Evolutionary conservation across 1,140 invertebrate genomes (phyloP).

Genomic region (Ips nitidus): DNA sequence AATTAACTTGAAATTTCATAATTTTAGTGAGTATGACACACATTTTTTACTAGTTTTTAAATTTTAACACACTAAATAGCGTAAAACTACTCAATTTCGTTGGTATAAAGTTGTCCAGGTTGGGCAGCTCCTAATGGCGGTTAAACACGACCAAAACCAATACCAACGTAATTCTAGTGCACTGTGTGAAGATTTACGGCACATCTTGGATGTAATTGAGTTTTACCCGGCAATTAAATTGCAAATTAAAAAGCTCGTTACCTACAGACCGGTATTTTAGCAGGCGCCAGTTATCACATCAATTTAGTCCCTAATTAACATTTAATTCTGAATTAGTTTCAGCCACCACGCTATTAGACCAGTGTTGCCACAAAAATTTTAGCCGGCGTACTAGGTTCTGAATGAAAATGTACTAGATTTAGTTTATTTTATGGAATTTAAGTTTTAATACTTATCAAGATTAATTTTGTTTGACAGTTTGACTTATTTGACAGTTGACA

Average conservation of each 20-base stretch:
- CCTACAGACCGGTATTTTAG: slow-evolving; percentile 6
- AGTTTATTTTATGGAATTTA: not conserved
- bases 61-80: too few relatives aligned
- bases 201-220: not conserved
- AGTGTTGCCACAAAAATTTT: not conserved
- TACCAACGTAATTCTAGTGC: too few relatives aligned
- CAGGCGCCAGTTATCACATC: slow-evolving; percentile 32
- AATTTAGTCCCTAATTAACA: slow-evolving; percentile 37
- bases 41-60: too few relatives aligned
- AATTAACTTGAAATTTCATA: too few relatives aligned
- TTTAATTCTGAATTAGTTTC: slow-evolving; percentile 36
- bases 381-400: not conserved
- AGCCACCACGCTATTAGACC: slow-evolving; percentile 30
- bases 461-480: not conserved
- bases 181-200: too few relatives aligned
- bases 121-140: too few relatives aligned
- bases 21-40: too few relatives aligned
- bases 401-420: not conserved
- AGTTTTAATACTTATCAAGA: not conserved
- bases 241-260: slow-evolving; percentile 27
- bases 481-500: not conserved
- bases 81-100: too few relatives aligned
- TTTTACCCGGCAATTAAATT: slow-evolving; percentile 1
- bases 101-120: too few relatives aligned
- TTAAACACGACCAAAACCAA: too few relatives aligned